Evolutionary conservation across 2,888 invertebrate genomes (phyloP), one percentile per base, ranked within the genome.

Genomic region (Cerastis rubricosa): DNA sequence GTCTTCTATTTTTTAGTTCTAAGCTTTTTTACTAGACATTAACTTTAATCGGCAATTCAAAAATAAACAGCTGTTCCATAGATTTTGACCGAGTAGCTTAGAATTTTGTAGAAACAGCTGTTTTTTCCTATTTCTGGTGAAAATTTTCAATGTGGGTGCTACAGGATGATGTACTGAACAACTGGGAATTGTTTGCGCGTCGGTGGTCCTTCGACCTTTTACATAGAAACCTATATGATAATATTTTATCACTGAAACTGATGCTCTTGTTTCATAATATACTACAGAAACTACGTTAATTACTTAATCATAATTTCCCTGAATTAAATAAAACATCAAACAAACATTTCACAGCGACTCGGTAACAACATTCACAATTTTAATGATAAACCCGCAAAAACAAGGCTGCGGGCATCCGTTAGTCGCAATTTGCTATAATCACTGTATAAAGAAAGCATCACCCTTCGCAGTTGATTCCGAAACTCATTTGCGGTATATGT

Each of bases 401-500:
- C 91, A 88, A 85, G 88, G 86, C 88, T 83, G 87, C 87, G 86
- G 88, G 88, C 90, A 91, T 91, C 94, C 95, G 94, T 94, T 95
- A 94, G 87, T 87, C 80, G 93, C 95, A 96, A 95, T 95, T 95
- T 94, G 91, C 90, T 83, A 92, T 94, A 95, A 96, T 95, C 92
- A 94, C 91, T 93, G 90, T 92, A 91, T 92, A 94, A 94, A 95
- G 94, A 94, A 94, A 94, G 90, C 90, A 90, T 90, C 88, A 91
- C 92, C 91, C 89, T 90, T 89, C 91, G 84, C 85, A 91, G 92
- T 92, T 92, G 92, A 93, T 92, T 94, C 91, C 88, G 90, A 94
- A 93, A 92, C 94, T 94, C 94, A 94, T 96, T 96, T 95, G 95
- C 92, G 95, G 96, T 95, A 88, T 90, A 91, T 89, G 93, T 94